phyloP scores from a whole-genome alignment of 2,797 vertebrate species.

The Gymnothorax javanicus region DNA sequence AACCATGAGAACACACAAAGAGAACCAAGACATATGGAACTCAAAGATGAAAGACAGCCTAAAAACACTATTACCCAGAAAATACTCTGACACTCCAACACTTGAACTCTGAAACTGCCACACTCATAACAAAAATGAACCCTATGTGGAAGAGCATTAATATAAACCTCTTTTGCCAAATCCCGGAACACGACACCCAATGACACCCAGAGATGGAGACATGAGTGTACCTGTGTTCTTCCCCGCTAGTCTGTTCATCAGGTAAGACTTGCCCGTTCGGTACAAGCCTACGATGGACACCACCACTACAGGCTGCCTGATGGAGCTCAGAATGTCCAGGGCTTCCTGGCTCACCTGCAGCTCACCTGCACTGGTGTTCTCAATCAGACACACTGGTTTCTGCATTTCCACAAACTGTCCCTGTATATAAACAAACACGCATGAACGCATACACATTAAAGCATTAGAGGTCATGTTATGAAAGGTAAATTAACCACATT shows the following conservation, averaged over 20 bases:
- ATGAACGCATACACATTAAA: background rate
- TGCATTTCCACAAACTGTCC: background rate
- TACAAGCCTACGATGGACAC: slow-evolving; percentile 56
- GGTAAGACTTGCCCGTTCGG: slow-evolving; percentile 62
- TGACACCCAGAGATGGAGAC: too few species aligned
- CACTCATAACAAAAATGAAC: too few species aligned
- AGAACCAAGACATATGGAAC: background rate
- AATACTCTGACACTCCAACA: background rate
- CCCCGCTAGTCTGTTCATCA: slow-evolving; percentile 59
- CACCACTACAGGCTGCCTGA: slow-evolving; percentile 56
- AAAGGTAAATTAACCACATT: background rate
- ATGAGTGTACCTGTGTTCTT: slow-evolving; percentile 9
- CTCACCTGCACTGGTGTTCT: slow-evolving; percentile 34
- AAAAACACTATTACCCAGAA: background rate
- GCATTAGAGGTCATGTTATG: background rate
- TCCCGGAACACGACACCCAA: too few species aligned
- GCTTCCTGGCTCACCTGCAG: slow-evolving; percentile 50
- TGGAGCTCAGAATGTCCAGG: slow-evolving; percentile 44
- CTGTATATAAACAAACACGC: background rate
- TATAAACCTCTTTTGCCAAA: background rate
- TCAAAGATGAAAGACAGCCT: background rate
- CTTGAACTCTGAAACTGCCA: background rate
- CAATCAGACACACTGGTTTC: slow-evolving; percentile 39
- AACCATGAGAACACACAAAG: background rate
- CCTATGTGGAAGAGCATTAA: too few species aligned